Evolutionary conservation across 2,888 invertebrate genomes (phyloP), one percentile per base, ranked within the genome.

Genomic region (Eupeodes luniger): DNA sequence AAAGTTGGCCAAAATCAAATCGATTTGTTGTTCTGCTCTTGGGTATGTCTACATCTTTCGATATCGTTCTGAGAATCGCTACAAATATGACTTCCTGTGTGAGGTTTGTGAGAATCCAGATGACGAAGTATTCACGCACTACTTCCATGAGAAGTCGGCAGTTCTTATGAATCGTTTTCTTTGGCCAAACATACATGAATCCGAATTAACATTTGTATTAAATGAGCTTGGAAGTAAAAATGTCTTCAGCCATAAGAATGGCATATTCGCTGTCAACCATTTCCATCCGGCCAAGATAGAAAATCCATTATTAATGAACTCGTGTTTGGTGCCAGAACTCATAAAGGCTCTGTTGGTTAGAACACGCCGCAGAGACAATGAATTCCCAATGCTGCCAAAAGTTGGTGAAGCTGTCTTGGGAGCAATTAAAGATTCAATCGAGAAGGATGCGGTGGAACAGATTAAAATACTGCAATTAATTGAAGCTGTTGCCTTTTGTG

Each of bases 391-490:
- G 19, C 19, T 90, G 7, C 49, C 80, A 6, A 90, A 90, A 74
- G 87, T 89, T 19, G 66, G 87, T 10, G 74, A 57, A 7, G 59
- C 80, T 11, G 10, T 90, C 1, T 40, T 90, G 19, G 44, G 66
- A 19, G 74, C 74, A 4, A 59, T 89, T 0, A 69, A 84, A 14
- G 61, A 78, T 27, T 85, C 88, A 2, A 51, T 90, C 27, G 11
- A 78, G 5, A 67, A 27, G 1, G 66, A 27, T 2, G 75, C 89
- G 61, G 70, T 76, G 12, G 47, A 79, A 1, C 90, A 91, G 80
- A 85, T 72, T 19, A 64, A 76, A 51, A 57, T 85, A 1, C 44
- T 91, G 10, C 66, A 85, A 34, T 78, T 90, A 75, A 90, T 91
- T 7, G 64, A 75, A 10, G 84, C 81, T 67, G 74, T 90, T 55